Conservation (phyloP, 2,113 vertebrate species). For the Cyphomyrus plagiostoma region DNA sequence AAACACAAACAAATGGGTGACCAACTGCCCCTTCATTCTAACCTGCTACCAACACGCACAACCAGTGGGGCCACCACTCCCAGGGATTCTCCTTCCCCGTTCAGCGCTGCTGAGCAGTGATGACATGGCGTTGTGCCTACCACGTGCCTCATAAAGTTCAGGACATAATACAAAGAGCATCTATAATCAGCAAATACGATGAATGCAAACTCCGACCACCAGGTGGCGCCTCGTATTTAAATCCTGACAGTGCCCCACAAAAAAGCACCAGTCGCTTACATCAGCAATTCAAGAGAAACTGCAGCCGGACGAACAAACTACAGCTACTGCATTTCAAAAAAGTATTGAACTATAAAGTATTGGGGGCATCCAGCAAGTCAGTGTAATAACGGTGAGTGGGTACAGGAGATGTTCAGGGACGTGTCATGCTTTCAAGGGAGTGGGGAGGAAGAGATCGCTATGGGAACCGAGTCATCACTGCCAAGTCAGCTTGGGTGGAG, state of each 20-base stretch:
- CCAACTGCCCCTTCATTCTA: neutral
- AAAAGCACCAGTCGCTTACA: conserved; percentile 5
- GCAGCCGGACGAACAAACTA: neutral
- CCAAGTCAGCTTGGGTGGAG: neutral
- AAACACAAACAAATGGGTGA: neutral
- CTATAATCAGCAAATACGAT: neutral
- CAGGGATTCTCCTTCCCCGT: neutral
- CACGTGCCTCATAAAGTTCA: neutral
- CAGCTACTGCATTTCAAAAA: neutral
- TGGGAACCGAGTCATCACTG: conserved; percentile 19
- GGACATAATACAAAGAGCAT: neutral
- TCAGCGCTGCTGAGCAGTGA: conserved; percentile 18
- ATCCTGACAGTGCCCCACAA: neutral
- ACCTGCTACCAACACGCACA: neutral
- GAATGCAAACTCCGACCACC: neutral
- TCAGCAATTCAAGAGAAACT: conserved; percentile 6
- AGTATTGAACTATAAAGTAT: too few species aligned
- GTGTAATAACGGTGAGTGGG: neutral
- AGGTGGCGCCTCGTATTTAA: neutral
- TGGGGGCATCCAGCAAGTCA: neutral
- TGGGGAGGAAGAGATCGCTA: too few species aligned
- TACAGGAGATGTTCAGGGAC: neutral
- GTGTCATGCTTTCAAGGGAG: neutral
- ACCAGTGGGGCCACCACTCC: neutral
- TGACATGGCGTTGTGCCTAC: conserved; percentile 14